A percentile compares a stretch with the other conserved stretches of the same genome.
Evolutionary conservation across 2,113 vertebrate genomes (phyloP).

Genomic region (Dissostichus mawsoni): DNA sequence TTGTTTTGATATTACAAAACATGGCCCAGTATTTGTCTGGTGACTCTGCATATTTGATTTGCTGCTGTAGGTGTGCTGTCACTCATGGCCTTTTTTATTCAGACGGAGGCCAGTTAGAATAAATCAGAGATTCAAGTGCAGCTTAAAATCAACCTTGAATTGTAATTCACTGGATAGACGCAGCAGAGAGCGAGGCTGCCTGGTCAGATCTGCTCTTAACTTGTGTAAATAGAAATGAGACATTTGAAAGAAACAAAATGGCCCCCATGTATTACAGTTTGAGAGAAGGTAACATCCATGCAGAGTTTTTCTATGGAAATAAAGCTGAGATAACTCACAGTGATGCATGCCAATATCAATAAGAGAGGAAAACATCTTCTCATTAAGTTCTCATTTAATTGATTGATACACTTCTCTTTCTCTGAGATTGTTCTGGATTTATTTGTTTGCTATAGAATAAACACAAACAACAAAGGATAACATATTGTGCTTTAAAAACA

Average conservation of each 20-base stretch:
- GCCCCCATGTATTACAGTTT: neutral
- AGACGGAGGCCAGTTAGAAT: conserved; percentile 38
- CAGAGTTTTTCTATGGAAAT: neutral
- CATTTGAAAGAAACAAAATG: conserved; percentile 30
- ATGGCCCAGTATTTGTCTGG: conserved; percentile 23
- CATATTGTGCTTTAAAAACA: conserved; percentile 29
- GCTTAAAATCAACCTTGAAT: conserved; percentile 17
- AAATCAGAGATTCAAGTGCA: conserved; percentile 14
- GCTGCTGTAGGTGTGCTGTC: conserved; percentile 33
- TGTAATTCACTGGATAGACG: conserved; percentile 7
- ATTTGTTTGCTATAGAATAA: neutral
- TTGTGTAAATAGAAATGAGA: neutral
- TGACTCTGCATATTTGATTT: conserved; percentile 57
- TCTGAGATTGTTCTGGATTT: neutral
- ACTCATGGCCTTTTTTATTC: conserved; percentile 30
- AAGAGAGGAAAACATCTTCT: neutral
- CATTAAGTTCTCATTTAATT: neutral
- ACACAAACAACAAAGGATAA: neutral
- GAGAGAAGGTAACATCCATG: neutral
- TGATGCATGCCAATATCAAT: no score
- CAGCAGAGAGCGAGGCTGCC: neutral
- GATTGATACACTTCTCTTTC: neutral
- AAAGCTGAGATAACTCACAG: neutral
- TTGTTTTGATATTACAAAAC: conserved; percentile 54
- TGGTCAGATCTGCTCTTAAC: neutral